Conservation (phyloP, 1,140 invertebrate species). For the Amyelois transitella region DNA sequence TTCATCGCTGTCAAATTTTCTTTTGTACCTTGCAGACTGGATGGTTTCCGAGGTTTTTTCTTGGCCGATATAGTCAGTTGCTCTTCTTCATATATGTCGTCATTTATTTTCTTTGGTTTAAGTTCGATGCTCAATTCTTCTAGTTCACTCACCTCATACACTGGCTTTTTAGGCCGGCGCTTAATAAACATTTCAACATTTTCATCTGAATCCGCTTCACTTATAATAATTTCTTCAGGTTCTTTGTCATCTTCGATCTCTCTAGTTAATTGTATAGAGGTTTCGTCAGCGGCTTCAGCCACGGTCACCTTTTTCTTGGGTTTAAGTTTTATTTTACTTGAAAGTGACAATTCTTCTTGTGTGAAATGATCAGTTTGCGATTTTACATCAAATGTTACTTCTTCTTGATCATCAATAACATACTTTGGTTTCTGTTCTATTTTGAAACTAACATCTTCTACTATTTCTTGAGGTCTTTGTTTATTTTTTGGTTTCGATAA, state of each 20-base stretch:
- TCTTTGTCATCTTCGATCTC: slow-evolving; percentile 79
- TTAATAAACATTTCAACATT: slow-evolving; percentile 74
- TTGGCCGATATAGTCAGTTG: slow-evolving; percentile 78
- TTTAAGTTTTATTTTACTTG: slow-evolving; percentile 83
- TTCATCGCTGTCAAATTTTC: not conserved
- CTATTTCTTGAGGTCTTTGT: slow-evolving; percentile 46
- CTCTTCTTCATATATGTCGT: slow-evolving; percentile 76
- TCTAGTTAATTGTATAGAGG: slow-evolving; percentile 80
- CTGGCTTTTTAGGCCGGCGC: slow-evolving; percentile 65
- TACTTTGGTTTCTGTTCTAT: slow-evolving; percentile 69
- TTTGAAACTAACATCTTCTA: slow-evolving; percentile 72
- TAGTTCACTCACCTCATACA: slow-evolving; percentile 75
- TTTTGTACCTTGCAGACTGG: slow-evolving; percentile 79
- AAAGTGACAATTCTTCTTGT: slow-evolving; percentile 87
- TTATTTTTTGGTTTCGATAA: slow-evolving; percentile 37
- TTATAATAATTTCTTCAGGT: slow-evolving; percentile 60
- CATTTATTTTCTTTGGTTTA: slow-evolving; percentile 57
- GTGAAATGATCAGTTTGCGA: slow-evolving; percentile 72
- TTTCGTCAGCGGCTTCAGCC: slow-evolving; percentile 81
- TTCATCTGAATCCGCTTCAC: slow-evolving; percentile 64
- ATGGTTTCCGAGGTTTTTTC: slow-evolving; percentile 75
- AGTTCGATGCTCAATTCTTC: slow-evolving; percentile 76
- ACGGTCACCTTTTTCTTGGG: slow-evolving; percentile 78
- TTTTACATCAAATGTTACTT: slow-evolving; percentile 76
- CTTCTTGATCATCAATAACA: slow-evolving; percentile 71